Conservation (phyloP, 2,113 vertebrate genomes). For the Scopus umbretta region DNA sequence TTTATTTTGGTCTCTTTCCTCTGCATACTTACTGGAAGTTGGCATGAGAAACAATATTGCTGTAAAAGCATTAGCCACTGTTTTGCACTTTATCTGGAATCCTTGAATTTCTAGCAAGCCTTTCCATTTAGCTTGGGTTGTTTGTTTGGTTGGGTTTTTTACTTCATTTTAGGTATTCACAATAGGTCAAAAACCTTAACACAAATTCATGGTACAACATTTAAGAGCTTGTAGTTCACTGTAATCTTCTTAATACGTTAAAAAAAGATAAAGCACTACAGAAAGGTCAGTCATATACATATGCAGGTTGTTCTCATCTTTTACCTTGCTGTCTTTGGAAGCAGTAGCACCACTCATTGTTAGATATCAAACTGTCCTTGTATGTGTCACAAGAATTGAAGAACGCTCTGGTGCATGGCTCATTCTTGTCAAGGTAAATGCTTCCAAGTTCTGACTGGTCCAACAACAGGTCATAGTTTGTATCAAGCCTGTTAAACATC, state of each 20-base stretch:
- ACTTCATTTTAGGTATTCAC: not conserved
- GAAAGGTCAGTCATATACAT: not conserved
- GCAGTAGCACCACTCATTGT: conserved; percentile 97
- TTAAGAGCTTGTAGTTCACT: not conserved
- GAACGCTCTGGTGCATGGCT: conserved; percentile 86
- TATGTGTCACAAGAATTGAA: conserved; percentile 93
- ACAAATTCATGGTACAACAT: not conserved
- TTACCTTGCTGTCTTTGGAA: conserved; percentile 97
- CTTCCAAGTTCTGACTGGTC: conserved; percentile 91
- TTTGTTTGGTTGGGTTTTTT: not conserved
- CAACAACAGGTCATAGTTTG: conserved; percentile 89
- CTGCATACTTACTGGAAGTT: not conserved
- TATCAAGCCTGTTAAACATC: conserved; percentile 97
- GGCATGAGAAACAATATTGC: not conserved
- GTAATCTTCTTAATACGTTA: not conserved
- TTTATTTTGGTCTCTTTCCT: conserved; percentile 11
- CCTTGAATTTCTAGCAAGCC: not conserved
- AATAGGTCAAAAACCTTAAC: not conserved
- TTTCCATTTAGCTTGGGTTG: not conserved
- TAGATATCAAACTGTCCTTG: conserved; percentile 86
- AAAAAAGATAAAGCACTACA: not conserved
- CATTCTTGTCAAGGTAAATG: conserved; percentile 90
- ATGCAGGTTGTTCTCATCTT: not conserved
- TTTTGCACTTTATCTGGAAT: conserved; percentile 1
- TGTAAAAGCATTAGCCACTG: conserved; percentile 1